Evolutionary conservation across 2,113 vertebrate genomes (phyloP), one percentile per base, ranked within the genome.

Genomic region (Neodon shergylaensis): DNA sequence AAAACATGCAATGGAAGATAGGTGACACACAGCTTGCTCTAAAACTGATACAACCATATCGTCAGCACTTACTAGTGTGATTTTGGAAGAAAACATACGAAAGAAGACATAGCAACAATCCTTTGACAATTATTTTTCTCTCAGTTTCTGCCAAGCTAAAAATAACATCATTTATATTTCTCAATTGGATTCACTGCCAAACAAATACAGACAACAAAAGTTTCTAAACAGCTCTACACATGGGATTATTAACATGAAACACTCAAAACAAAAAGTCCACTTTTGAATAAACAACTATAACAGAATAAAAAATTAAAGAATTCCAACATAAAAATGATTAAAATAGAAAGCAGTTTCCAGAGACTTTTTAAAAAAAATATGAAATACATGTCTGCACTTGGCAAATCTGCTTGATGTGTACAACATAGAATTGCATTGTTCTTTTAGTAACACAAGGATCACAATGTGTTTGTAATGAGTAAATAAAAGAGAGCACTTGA

Each of bases 181-280:
- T 94, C 96, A 97, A 94, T 95, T 96, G 65, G 85, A 76, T 96
- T 94, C 65, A 92, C 94, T 96, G 94, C 54, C 79, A 94, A 95
- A 94, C 90, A 95, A 96, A 91, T 82, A 82, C 19, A 94, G 61
- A 73, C 47, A 88, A 77, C 21, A 92, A 92, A 95, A 97, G 65
- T 96, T 94, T 92, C 76, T 95, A 95, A 97, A 94, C n/a, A 96
- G 39, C 52, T 96, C 26, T 94, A 82, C 89, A 90, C 58, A 91
- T 82, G 33, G 66, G 95, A 89, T 91, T 90, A 91, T 90, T 88
- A 95, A 94, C 12, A 70, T 1, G 81, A 94, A 91, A 11, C n/a
- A 88, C 11, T 77, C 63, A 82, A 7, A 78, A 39, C 63, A 82
- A 7, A 82, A 72, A 54, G 61, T 65, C 82, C 91, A 86, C 36